Evolutionary conservation across 2,113 vertebrate species (phyloP).

Genomic region (Pimephales promelas): DNA sequence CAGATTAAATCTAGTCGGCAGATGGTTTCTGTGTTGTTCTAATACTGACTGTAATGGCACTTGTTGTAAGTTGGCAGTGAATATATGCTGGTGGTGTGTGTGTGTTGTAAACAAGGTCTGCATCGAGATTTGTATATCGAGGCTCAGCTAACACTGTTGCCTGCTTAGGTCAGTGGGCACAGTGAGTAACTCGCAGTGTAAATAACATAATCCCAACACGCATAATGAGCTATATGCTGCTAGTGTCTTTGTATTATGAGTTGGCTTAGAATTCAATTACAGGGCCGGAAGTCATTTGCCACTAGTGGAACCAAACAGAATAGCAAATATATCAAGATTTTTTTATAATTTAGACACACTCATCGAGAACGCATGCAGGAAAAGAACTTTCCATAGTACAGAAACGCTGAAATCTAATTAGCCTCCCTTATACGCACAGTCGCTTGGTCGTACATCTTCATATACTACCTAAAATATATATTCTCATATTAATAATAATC

Average conservation of each 20-base stretch:
- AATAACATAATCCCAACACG: not conserved
- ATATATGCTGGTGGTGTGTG: not conserved
- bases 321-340: not conserved
- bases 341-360: conserved; percentile 4
- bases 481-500: not conserved
- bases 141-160: not conserved
- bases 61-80: conserved; percentile 26
- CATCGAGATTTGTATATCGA: conserved; percentile 12
- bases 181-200: not conserved
- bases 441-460: not conserved
- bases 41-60: conserved; percentile 26
- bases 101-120: conserved; percentile 21
- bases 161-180: conserved; percentile 13
- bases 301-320: conserved; percentile 15
- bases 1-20: conserved; percentile 39
- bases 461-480: not conserved
- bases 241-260: not conserved
- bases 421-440: not conserved
- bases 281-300: not conserved
- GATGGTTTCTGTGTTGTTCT: conserved; percentile 51
- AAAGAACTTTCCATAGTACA: not conserved
- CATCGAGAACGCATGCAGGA: not conserved
- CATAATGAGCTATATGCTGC: not conserved
- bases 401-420: not conserved
- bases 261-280: conserved; percentile 12